Conservation (phyloP, 2,113 vertebrate species). For the Isurus oxyrinchus region DNA sequence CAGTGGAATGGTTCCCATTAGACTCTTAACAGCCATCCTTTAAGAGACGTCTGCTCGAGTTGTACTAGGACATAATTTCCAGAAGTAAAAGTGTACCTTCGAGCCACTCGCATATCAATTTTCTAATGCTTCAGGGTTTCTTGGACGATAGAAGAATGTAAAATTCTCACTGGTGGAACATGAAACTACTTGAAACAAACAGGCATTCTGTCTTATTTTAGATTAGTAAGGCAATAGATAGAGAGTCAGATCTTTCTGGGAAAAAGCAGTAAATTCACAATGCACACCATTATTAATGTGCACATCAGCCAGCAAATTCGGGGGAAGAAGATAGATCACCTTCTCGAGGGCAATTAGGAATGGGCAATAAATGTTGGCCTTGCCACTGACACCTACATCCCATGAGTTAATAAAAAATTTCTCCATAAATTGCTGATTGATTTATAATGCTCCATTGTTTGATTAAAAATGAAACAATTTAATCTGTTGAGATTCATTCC, state of each 20-base stretch:
- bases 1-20: neutral
- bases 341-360: neutral
- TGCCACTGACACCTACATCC: neutral
- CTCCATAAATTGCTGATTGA: neutral
- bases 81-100: conserved; percentile 20
- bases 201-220: neutral
- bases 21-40: conserved; percentile 3
- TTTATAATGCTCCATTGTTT: neutral
- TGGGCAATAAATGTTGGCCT: neutral
- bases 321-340: neutral
- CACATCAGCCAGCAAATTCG: neutral
- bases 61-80: conserved; percentile 4
- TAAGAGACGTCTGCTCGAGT: neutral
- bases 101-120: neutral
- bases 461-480: neutral
- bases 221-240: neutral
- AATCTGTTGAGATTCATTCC: neutral
- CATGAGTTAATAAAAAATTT: neutral
- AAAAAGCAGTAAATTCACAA: neutral
- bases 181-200: conserved; percentile 21
- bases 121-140: conserved; percentile 21
- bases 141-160: conserved; percentile 25
- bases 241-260: neutral
- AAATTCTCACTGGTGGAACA: conserved; percentile 21
- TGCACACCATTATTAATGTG: neutral